Evolutionary conservation across 2,797 vertebrate genomes (phyloP), one percentile per base, ranked within the genome.

Genomic region (Tadarida brasiliensis): DNA sequence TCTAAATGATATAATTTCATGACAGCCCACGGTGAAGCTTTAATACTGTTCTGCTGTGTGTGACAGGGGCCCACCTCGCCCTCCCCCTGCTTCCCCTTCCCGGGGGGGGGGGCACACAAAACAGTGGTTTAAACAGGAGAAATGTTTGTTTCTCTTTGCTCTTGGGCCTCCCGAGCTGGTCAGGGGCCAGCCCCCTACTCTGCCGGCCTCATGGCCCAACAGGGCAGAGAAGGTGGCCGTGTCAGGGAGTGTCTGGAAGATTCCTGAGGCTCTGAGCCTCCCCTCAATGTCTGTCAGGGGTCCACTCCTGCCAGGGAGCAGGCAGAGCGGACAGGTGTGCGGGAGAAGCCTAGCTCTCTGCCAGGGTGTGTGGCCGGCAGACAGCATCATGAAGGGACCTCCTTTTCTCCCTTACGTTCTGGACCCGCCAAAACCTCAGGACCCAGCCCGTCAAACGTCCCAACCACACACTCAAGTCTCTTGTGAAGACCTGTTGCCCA

Each of bases 241-340:
- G 22, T 56, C 17, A 7, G 11, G 56, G 26, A 0, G 9, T 33
- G n/a, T 39, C 11, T 2, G 0, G 57, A 65, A 49, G 67, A 7
- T 3, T 22, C 30, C n/a, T n/a, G 28, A 77, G 11, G 24, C 49
- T 19, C 0, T 0, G 6, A 61, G 57, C 15, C 33, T 24, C 14
- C 9, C 2, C 16, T 26, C 4, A 3, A 26, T 7, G 1, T 68
- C 68, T 15, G 16, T 11, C n/a, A 16, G 80, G 24, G 17, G 0
- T 12, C 70, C 11, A n/a, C 5, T 26, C 7, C 44, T 2, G 0
- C 28, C 2, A n/a, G 12, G 35, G 6, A 1, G 19, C 35, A 28
- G 16, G 7, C 3, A 4, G 28, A 20, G 20, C 76, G 59, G 15
- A 35, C 9, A 2, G 51, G 9, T 4, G n/a, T 24, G 17, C 22